These are phyloP conservation scores for Sclerurus mexicanus DNA, from an alignment of 2,113 vertebrate species.

Conservation along the genomic window DNA sequence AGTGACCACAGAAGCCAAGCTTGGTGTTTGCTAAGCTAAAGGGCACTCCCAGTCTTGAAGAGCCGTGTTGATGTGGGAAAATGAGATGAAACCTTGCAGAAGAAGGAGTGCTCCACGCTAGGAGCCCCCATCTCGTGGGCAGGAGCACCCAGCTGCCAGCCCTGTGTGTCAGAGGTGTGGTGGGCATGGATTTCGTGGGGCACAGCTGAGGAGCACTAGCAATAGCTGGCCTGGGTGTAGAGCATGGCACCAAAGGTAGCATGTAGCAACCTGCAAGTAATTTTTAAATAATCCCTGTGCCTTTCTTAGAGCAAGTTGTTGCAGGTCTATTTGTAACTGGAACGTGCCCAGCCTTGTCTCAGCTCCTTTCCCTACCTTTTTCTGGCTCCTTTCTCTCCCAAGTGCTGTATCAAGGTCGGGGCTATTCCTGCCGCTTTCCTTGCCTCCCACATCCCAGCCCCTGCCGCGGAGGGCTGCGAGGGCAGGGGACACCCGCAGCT, in stretches of 20 bases:
- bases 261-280: rapidly evolving
- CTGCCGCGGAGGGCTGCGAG: background rate
- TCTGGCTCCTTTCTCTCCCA: rapidly evolving
- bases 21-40: background rate
- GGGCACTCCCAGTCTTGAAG: rapidly evolving
- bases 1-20: background rate
- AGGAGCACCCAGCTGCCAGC: background rate
- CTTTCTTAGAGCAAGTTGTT: background rate
- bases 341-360: background rate
- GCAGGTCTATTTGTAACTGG: background rate
- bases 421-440: no score
- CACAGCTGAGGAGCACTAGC: background rate
- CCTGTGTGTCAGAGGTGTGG: rapidly evolving
- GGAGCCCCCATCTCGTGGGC: background rate
- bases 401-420: background rate
- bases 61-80: background rate
- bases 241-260: rapidly evolving
- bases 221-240: background rate
- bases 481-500: background rate
- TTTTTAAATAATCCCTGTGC: background rate
- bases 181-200: background rate
- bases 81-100: background rate
- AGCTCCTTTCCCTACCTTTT: background rate
- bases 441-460: background rate
- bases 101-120: rapidly evolving